Percentiles rank a stretch among this genome's conserved stretches.
phyloP scores from a whole-genome alignment of 2,113 vertebrate species.

The Brachyhypopomus occidentalis region DNA sequence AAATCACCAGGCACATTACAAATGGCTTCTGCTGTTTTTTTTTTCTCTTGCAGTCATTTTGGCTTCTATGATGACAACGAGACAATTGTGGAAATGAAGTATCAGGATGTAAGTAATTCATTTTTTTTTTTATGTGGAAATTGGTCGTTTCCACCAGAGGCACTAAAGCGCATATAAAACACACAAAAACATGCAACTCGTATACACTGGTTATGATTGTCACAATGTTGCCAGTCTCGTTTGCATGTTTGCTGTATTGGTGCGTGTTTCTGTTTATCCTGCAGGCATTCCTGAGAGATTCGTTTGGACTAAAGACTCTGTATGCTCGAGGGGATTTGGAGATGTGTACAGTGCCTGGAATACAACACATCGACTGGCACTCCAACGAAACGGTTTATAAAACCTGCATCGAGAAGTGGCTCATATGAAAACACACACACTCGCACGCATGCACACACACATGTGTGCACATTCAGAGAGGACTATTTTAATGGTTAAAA shows the following conservation, averaged over 20 bases:
- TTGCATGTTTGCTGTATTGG: background rate
- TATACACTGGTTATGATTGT: no score
- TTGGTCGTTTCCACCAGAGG: background rate
- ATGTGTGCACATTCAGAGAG: background rate
- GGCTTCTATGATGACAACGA: slow-evolving; percentile 89
- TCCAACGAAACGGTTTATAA: slow-evolving; percentile 85
- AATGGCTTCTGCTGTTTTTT: background rate
- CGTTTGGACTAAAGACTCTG: slow-evolving; percentile 85
- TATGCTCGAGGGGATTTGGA: slow-evolving; percentile 78
- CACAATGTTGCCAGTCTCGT: no score
- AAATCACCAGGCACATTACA: no score
- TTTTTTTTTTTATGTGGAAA: background rate
- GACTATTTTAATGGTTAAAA: slow-evolving; percentile 26
- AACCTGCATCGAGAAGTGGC: slow-evolving; percentile 84
- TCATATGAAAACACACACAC: slow-evolving; percentile 64
- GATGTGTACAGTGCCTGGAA: slow-evolving; percentile 74
- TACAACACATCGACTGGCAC: slow-evolving; percentile 83
- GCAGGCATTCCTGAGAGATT: slow-evolving; percentile 76
- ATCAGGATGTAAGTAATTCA: slow-evolving; percentile 78
- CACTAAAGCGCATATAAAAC: no score
- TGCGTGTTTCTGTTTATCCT: slow-evolving; percentile 19
- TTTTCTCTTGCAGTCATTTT: slow-evolving; percentile 79
- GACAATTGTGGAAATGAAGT: slow-evolving; percentile 83
- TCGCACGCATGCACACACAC: background rate
- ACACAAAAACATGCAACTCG: no score